Base-by-base conservation (phyloP, 2,888 invertebrate species). In the Ornithoptera priamus region DNA sequence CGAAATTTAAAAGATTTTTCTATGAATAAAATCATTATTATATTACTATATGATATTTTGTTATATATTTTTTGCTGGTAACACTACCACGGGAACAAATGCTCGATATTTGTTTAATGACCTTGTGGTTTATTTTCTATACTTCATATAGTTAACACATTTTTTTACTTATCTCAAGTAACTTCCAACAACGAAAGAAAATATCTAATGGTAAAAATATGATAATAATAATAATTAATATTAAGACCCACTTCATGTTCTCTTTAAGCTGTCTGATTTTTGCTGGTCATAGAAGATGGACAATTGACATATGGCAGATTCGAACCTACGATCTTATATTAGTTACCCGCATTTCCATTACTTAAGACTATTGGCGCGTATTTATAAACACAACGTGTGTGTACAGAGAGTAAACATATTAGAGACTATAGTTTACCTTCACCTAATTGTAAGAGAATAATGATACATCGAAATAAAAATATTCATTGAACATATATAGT, bases 401-500 rank as follows among this genome's bases (percentile, higher is more conserved):
- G 0, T 17, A 46, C 15, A 46, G 7, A 6, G 8, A 57, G 5
- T 57, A 20, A 18, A 20, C n/a, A 56, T 8, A n/a, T 22, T 42
- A 30, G 62, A 62, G 8, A n/a, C 39, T 46, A 46, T 50, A 20
- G 18, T 17, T 22, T 42, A 18, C 62, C 20, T 18, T 61, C 36
- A 39, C n/a, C 15, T 15, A 57, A 8, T 20, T 56, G 10, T 56
- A 62, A 36, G 56, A 67, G 67, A 61, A 30, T 53, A 7, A 39
- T 39, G 39, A 39, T 62, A 39, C 22, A 62, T 62, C 56, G 50
- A 66, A 68, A 68, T 62, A 62, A 68, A 68, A 57, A 46, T 22
- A n/a, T 57, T 20, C 67, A 62, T 24, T 57, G 62, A 62, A 57
- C 62, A 62, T 62, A 67, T 56, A 58, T 46, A 68, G 42, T 4